Percentiles rank a stretch among this genome's conserved stretches.
These are phyloP conservation scores for Drosophila birchii DNA, from an alignment of 2,888 invertebrate species.

Conservation along the genomic window DNA sequence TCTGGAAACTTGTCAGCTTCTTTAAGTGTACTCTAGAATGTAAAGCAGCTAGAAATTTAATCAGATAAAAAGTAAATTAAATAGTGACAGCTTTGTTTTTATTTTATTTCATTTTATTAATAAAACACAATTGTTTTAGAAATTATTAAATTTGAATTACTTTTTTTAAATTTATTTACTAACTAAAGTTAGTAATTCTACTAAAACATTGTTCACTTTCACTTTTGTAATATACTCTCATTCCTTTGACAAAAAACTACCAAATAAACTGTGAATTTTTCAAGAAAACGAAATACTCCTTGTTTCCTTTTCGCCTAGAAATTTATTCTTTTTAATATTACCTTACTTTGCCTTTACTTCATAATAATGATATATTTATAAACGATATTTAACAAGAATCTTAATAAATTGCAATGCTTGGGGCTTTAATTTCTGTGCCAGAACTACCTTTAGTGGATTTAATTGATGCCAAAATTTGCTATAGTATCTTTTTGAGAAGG, in stretches of 20 bases:
- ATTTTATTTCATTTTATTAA: neutral
- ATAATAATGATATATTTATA: neutral
- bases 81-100: neutral
- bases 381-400: neutral
- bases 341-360: neutral
- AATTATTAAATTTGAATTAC: neutral
- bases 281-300: neutral
- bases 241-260: neutral
- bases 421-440: neutral
- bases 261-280: too few species aligned
- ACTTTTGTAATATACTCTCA: neutral
- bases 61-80: neutral
- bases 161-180: neutral
- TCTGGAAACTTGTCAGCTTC: neutral
- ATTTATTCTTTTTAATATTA: neutral
- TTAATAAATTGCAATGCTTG: neutral
- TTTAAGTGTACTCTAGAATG: too few species aligned
- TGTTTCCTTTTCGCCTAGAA: neutral
- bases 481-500: constrained; percentile 5
- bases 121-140: neutral
- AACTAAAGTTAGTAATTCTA: neutral
- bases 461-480: constrained; percentile 4
- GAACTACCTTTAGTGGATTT: neutral
- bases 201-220: neutral
- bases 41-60: neutral